Base-by-base conservation (phyloP, 2,888 invertebrate genomes). In the Incurvaria masculella region DNA sequence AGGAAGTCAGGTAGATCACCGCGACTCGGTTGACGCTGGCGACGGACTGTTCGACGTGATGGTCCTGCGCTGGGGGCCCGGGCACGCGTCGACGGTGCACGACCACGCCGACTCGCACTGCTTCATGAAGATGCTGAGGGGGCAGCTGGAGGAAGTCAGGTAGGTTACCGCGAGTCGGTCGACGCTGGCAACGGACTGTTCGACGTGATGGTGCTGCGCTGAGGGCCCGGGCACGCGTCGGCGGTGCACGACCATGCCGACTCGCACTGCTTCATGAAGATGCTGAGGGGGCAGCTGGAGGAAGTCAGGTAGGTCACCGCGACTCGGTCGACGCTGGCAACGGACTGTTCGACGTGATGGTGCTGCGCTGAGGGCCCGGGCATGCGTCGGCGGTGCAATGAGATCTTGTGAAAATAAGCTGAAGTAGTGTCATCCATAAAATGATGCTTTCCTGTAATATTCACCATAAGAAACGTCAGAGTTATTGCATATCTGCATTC, bases 21-120 rank as follows among this genome's bases (percentile, higher is more conserved):
- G 99, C 26, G 99, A 99, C 72, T 78, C 99, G 58, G 94, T 99
- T 1, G 96, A 98, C 62, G 86, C 84, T 51, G 99, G 98, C 4
- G 98, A 99, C 65, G 97, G 95, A 0, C 94, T 93, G 64, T 99
- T 96, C 73, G 99, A 99, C 72, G 78, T 99, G 55, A 95, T 99
- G 89, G 83, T 96, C 21, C 73, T 99, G n/a, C 98, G 98, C 71
- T 99, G 99, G 98, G 94, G 95, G 18, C 94, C 96, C 64, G 94
- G 93, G 0, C 94, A 96, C 55, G 92, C 91, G 0, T 94, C 97
- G 0, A 88, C 92, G 10, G 96, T 99, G 56, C 99, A 99, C 67
- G 97, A 97, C 69, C 99, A 99, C 64, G 87, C 96, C 0, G 85
- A 97, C 61, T 88, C 97, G 0, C 97, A 99, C 65, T 99, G 99